Percentiles rank a stretch among this genome's conserved stretches.
These are phyloP conservation scores for Diadema setosum DNA, from an alignment of 35 echinoderm and acorn worm genomes.

Conservation along the genomic window DNA sequence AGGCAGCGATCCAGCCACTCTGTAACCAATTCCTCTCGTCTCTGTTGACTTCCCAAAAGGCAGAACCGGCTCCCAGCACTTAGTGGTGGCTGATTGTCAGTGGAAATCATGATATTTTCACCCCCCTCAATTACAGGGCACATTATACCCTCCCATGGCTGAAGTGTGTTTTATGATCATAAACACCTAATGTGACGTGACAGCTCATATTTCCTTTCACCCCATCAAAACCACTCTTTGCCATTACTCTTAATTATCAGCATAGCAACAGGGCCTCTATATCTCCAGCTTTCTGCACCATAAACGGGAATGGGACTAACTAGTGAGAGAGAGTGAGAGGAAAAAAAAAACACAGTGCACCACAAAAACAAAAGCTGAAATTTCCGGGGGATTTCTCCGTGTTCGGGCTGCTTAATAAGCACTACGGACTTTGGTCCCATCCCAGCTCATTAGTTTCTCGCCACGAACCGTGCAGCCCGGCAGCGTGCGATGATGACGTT, in stretches of 20 bases:
- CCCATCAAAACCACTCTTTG: not conserved
- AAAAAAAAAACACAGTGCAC: too few species aligned
- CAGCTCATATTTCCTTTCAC: not conserved
- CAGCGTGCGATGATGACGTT: not conserved
- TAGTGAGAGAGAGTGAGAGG: too few species aligned
- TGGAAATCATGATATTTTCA: too few species aligned
- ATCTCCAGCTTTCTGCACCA: not conserved
- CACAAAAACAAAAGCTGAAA: too few species aligned
- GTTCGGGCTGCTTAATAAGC: not conserved
- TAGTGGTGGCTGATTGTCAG: too few species aligned
- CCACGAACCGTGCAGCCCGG: not conserved
- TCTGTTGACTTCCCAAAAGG: too few species aligned
- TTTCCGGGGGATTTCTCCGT: too few species aligned
- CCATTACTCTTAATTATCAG: not conserved
- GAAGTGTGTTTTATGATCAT: conserved; percentile 4
- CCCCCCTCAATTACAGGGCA: too few species aligned
- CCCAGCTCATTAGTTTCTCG: not conserved
- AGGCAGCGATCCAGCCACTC: too few species aligned
- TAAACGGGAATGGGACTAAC: not conserved
- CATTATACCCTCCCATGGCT: too few species aligned
- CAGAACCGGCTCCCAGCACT: too few species aligned
- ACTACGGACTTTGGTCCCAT: not conserved
- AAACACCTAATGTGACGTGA: not conserved
- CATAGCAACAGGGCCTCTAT: not conserved
- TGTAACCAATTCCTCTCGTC: too few species aligned